Evolutionary conservation across 2,888 invertebrate genomes (phyloP), one percentile per base, ranked within the genome.

Genomic region (Tenthredo livida): DNA sequence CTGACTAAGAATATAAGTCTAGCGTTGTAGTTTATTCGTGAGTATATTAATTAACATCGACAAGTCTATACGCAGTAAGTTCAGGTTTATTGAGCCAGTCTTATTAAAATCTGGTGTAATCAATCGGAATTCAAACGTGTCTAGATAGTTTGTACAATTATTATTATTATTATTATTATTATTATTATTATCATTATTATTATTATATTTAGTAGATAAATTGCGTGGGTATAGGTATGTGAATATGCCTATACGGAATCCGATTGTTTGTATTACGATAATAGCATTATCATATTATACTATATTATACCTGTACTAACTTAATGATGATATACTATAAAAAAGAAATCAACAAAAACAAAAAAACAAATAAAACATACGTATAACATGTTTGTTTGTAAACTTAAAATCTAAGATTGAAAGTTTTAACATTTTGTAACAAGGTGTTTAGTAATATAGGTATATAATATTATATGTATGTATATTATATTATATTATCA

Each of bases 401-500:
- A 3, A 21, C 73, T 25, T 73, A 73, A 73, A 61, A 61, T 77
- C 12, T 43, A 58, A 84, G 73, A 77, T 40, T 58, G 43, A 54
- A 50, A 58, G 75, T 84, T 84, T 84, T 61, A 77, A 84, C 5
- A 87, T 87, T 86, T 87, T 87, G 83, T 86, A 87, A 87, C 82
- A 84, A 85, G 84, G 84, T 47, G 80, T 78, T 25, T 78, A 54
- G 29, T 78, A 54, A 54, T 50, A 75, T 25, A 21, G 37, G 75
- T 47, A 75, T 43, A 70, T 37, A 84, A 82, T 75, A 47, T 58
- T 50, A 40, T 50, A 50, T 70, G 84, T 21, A 82, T 61, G n/a
- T 33, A 33, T 33, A 33, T 33, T 33, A 43, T 84, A 37, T 75
- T 61, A 61, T 84, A 85, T 84, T 33, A 37, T 83, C 83, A 47